Evolutionary conservation across 2,113 vertebrate species (phyloP), one percentile per base, ranked within the genome.

Genomic region (Stigmatopora argus): DNA sequence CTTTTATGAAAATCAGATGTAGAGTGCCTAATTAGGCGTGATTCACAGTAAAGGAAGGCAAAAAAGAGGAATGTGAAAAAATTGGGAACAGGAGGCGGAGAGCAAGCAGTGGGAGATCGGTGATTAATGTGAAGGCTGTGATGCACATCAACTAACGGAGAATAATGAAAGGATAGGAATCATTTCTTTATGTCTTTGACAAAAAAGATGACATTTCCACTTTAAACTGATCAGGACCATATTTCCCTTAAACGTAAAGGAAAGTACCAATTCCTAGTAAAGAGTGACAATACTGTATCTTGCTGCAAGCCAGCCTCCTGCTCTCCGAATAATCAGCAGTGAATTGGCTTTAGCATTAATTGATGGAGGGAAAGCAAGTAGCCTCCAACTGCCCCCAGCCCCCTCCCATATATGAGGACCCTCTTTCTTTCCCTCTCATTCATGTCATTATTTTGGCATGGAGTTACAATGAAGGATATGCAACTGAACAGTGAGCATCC

Each of bases 371-470:
- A 73, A 87, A 3, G 63, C 82, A 47, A 88, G 69, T 88, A 84
- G 85, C 83, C 81, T 31, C 26, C 26, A 31, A 31, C 26, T 31
- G 26, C 26, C 38, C 53, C 86, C 85, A 56, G 23, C 63, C 86
- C 58, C 65, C 61, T 79, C 71, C 69, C 56, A 73, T 91, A 92
- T 92, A 31, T 56, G 91, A 88, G 90, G 89, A 89, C 84, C 83
- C 44, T 88, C 60, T 21, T 63, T 65, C 52, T 69, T n/a, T 74
- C 90, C 87, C 65, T 75, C 69, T 74, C 47, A 71, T 74, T 92
- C 81, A 70, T 83, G 90, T 94, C 90, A 91, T 94, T 94, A 94
- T 91, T 84, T 85, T 90, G 90, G 62, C 89, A 93, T 90, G 90
- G 45, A 81, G 87, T 88, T 12, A 31, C 23, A 55, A 31, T 55